phyloP scores from a whole-genome alignment of 2,888 invertebrate species.

The Lamellibrachia columna region DNA sequence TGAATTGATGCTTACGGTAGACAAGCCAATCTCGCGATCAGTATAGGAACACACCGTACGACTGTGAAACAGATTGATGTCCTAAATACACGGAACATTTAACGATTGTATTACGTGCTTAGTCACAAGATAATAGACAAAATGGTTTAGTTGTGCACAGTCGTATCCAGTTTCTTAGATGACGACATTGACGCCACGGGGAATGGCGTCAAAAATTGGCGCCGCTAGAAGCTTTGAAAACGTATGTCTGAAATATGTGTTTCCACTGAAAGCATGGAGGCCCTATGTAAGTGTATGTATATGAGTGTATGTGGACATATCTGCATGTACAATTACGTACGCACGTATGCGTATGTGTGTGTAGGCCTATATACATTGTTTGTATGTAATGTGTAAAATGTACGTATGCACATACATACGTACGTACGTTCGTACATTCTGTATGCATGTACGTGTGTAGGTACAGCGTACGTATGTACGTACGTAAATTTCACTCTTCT shows the following conservation, averaged over 20 bases:
- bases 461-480: not conserved
- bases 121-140: constrained; percentile 1
- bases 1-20: not conserved
- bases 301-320: too few species aligned
- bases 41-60: not conserved
- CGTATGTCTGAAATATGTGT: not conserved
- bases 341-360: not conserved
- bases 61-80: not conserved
- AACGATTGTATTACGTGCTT: not conserved
- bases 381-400: not conserved
- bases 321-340: not conserved
- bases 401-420: not conserved
- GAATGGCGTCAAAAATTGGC: not conserved
- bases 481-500: not conserved
- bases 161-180: not conserved
- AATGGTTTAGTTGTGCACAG: not conserved
- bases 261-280: too few species aligned
- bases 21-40: not conserved
- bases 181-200: not conserved
- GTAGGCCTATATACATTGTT: not conserved
- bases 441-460: not conserved
- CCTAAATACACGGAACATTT: not conserved
- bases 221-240: not conserved
- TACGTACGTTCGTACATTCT: not conserved
- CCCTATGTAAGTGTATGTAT: too few species aligned